Conservation (phyloP, 2,113 vertebrate genomes). For the Pomatorhinus ruficollis region DNA sequence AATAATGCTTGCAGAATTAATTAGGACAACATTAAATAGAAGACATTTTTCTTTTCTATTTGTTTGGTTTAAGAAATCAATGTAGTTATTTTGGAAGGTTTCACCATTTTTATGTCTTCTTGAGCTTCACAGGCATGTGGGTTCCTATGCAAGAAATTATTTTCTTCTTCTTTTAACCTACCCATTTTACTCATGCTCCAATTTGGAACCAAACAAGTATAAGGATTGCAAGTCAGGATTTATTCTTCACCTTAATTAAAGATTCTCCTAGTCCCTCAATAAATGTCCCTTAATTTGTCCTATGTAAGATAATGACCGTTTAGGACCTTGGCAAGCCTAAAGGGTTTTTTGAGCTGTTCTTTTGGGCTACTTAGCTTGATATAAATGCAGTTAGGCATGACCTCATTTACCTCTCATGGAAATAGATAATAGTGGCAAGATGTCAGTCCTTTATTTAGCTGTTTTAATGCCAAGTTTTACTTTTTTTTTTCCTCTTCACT, state of each 20-base stretch:
- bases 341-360: slow-evolving; percentile 39
- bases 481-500: not conserved
- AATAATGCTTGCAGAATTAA: slow-evolving; percentile 70
- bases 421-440: slow-evolving; percentile 12
- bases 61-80: slow-evolving; percentile 51
- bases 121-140: not conserved
- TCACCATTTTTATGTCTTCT: not conserved
- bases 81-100: not conserved
- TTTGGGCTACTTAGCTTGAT: slow-evolving; percentile 33
- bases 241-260: slow-evolving; percentile 46
- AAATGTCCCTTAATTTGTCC: slow-evolving; percentile 37
- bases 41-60: slow-evolving; percentile 35
- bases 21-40: slow-evolving; percentile 57
- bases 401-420: slow-evolving; percentile 47
- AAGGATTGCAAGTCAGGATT: not conserved
- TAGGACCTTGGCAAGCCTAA: slow-evolving; percentile 44
- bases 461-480: not conserved
- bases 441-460: slow-evolving; percentile 19
- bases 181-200: not conserved
- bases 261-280: not conserved
- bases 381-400: slow-evolving; percentile 32
- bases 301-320: slow-evolving; percentile 44
- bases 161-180: not conserved
- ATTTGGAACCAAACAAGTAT: not conserved
- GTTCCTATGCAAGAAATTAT: not conserved